Percentiles rank a stretch among this genome's conserved stretches.
These are phyloP conservation scores for Gephyroberyx darwinii DNA, from an alignment of 2,797 vertebrate genomes.

Conservation along the genomic window DNA sequence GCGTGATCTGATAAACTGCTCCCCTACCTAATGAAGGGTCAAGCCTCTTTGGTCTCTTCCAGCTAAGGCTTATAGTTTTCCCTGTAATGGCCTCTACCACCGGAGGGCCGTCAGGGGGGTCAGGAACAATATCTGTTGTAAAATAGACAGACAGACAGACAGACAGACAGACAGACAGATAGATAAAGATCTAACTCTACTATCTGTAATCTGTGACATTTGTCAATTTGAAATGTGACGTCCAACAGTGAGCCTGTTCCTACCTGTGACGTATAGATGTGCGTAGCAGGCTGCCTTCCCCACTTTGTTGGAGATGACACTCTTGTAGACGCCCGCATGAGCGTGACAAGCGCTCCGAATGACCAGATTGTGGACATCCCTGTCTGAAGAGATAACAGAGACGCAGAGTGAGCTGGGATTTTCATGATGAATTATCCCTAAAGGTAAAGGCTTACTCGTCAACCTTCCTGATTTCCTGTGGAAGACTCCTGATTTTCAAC, in stretches of 20 bases:
- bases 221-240: background rate
- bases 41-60: constrained; percentile 90
- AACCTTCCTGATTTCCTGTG: too few relatives aligned
- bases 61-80: constrained; percentile 87
- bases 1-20: background rate
- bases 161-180: too few relatives aligned
- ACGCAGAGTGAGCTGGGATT: constrained; percentile 36
- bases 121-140: constrained; percentile 89
- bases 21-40: constrained; percentile 87
- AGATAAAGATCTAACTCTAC: too few relatives aligned
- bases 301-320: constrained; percentile 93
- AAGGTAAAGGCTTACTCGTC: too few relatives aligned
- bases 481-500: too few relatives aligned
- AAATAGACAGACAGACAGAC: background rate
- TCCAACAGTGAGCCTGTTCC: constrained; percentile 18
- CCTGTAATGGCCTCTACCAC: constrained; percentile 88
- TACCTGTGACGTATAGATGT: constrained; percentile 94
- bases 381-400: constrained; percentile 83
- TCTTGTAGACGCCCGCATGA: constrained; percentile 96
- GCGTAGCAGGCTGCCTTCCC: constrained; percentile 96
- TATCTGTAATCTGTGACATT: too few relatives aligned
- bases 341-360: constrained; percentile 85
- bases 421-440: background rate
- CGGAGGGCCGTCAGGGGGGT: constrained; percentile 89
- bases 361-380: constrained; percentile 92